These are phyloP conservation scores for Ophiothrix spiculata DNA, from an alignment of 35 echinoderm and acorn worm genomes.

Conservation along the genomic window DNA sequence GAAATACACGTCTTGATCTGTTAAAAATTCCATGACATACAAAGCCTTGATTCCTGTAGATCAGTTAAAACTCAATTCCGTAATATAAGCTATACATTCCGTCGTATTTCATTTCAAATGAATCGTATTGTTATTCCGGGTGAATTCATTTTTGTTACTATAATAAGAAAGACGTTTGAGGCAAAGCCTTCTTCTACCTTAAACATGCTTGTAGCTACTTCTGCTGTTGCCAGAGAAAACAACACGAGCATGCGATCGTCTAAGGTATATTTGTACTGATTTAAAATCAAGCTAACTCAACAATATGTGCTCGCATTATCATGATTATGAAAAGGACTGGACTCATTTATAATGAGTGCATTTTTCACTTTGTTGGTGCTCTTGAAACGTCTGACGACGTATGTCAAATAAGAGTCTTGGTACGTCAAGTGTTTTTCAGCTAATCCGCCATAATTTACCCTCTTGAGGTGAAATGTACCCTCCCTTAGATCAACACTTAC, in stretches of 20 bases:
- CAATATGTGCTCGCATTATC: no score
- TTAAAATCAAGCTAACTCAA: no score
- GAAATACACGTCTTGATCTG: background rate
- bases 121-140: background rate
- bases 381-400: background rate
- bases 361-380: no score
- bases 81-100: background rate
- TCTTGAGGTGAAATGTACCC: background rate
- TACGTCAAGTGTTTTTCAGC: background rate
- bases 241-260: no score
- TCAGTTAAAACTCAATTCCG: background rate
- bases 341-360: no score
- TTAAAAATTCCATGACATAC: background rate
- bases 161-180: no score
- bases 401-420: background rate
- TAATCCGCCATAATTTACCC: background rate
- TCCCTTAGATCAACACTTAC: background rate
- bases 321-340: no score
- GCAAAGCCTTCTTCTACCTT: no score
- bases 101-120: background rate
- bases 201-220: no score
- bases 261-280: no score
- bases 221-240: no score
- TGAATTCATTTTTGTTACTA: background rate
- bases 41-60: background rate